Percentiles rank a stretch among this genome's conserved stretches.
Evolutionary conservation across 2,888 invertebrate species (phyloP).

Genomic region (Entomobrya proxima): DNA sequence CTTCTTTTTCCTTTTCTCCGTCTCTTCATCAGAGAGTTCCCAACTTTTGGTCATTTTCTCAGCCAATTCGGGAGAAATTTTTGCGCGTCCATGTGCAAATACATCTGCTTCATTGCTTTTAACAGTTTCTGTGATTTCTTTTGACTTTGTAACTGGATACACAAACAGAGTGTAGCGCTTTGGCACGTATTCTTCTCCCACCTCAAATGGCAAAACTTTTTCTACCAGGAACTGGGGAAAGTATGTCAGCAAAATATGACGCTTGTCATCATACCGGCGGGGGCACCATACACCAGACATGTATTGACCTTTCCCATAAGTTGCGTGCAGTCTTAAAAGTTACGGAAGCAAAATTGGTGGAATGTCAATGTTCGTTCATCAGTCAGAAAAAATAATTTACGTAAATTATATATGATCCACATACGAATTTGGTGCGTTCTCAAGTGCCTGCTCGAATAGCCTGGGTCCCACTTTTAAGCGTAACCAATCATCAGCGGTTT

Average conservation of each 20-base stretch:
- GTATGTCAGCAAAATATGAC: constrained; percentile 71
- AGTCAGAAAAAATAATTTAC: too few species aligned
- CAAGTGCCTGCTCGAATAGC: constrained; percentile 67
- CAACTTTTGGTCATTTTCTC: constrained; percentile 67
- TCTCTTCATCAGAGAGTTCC: constrained; percentile 45
- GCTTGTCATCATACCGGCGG: constrained; percentile 72
- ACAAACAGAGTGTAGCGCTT: constrained; percentile 68
- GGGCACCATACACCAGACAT: constrained; percentile 72
- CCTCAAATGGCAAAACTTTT: constrained; percentile 49
- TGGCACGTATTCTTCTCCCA: constrained; percentile 5
- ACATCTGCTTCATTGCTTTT: constrained; percentile 59
- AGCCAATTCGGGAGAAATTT: constrained; percentile 52
- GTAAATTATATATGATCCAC: too few species aligned
- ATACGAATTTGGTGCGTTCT: constrained; percentile 72
- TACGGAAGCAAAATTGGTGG: too few species aligned
- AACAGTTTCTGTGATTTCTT: constrained; percentile 18
- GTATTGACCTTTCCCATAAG: constrained; percentile 69
- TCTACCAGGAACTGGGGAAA: constrained; percentile 72
- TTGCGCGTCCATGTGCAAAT: constrained; percentile 66
- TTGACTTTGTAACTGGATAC: constrained; percentile 55
- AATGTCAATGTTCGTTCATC: too few species aligned
- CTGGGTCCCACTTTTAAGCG: constrained; percentile 72
- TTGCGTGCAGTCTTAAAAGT: constrained; percentile 71
- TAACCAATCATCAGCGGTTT: constrained; percentile 73
- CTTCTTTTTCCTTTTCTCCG: constrained; percentile 49